Conservation (phyloP, 1,140 invertebrate species). For the Coptotermes formosanus region DNA sequence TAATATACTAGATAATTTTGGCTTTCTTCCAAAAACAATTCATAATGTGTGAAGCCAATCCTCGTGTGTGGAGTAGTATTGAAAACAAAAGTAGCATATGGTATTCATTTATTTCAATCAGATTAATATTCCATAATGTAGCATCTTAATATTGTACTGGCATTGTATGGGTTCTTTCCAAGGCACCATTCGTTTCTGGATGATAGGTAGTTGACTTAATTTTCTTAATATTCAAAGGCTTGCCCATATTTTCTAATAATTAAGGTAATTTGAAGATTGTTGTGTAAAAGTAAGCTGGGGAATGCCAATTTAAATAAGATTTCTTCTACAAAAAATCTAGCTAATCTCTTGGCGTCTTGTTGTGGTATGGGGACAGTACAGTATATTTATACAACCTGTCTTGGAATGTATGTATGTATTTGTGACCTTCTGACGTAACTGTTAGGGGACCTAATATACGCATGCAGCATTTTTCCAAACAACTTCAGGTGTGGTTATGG, state of each 20-base stretch:
- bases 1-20: slow-evolving; percentile 28
- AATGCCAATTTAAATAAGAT: not conserved
- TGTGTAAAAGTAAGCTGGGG: slow-evolving; percentile 1
- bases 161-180: slow-evolving; percentile 43
- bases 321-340: slow-evolving; percentile 3
- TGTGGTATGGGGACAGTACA: not conserved
- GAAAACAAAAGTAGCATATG: slow-evolving; percentile 24
- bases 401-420: slow-evolving; percentile 29
- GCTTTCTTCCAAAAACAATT: slow-evolving; percentile 27
- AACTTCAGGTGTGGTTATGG: not conserved
- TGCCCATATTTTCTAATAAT: slow-evolving; percentile 39
- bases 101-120: slow-evolving; percentile 41
- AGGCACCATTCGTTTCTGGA: slow-evolving; percentile 43
- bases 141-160: slow-evolving; percentile 43
- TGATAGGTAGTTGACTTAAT: slow-evolving; percentile 41
- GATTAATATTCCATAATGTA: slow-evolving; percentile 38
- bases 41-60: slow-evolving; percentile 24
- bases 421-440: slow-evolving; percentile 15
- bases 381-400: slow-evolving; percentile 30
- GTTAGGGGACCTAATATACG: slow-evolving; percentile 31
- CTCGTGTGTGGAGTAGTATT: slow-evolving; percentile 29
- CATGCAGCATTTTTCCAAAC: slow-evolving; percentile 22
- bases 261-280: slow-evolving; percentile 26
- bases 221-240: slow-evolving; percentile 40
- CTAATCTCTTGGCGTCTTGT: slow-evolving; percentile 18